Base-by-base conservation (phyloP, 2,797 vertebrate genomes). In the Champsocephalus gunnari region DNA sequence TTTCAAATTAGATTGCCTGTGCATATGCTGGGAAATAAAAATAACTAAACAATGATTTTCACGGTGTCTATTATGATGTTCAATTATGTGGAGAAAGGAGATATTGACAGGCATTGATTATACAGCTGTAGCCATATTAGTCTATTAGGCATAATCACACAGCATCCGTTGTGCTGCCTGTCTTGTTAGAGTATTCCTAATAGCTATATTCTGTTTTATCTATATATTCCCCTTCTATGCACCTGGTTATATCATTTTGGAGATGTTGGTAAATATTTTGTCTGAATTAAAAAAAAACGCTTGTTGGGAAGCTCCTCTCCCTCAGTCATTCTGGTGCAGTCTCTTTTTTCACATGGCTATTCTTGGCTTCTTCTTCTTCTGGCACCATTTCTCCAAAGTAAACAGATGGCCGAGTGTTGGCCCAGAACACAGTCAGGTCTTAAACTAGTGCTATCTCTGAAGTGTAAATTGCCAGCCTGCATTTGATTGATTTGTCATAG, bases 391-490 rank as follows among this genome's bases (percentile, higher is more conserved):
- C 34, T 70, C 49, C 45, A 66, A 77, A 84, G 55, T 66, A 75
- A 82, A 83, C 87, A 89, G 85, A 89, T 85, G 86, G 83, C 80
- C 54, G 61, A 73, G 61, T 69, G 75, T 66, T 87, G 85, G 81
- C 72, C 69, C 54, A 77, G 55, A 66, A 24, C n/a, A 53, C 19
- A 56, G 72, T 82, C 84, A 79, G 79, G 82, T 82, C 80, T 64
- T 69, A 68, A 65, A 76, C 73, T 78, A 32, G 21, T 72, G 60
- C 72, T 12, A 67, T 83, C 49, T 69, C 61, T 79, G 69, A 69
- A 70, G 34, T 62, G 45, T 12, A 58, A 55, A 75, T 64, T 70
- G 67, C 69, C 72, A 80, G 56, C 65, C 16, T 80, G 61, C 19
- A 71, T 79, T 69, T 79, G 64, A 84, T 90, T 66, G 66, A 66